Base-by-base conservation (phyloP, 2,797 vertebrate genomes). In the Columba guinea region DNA sequence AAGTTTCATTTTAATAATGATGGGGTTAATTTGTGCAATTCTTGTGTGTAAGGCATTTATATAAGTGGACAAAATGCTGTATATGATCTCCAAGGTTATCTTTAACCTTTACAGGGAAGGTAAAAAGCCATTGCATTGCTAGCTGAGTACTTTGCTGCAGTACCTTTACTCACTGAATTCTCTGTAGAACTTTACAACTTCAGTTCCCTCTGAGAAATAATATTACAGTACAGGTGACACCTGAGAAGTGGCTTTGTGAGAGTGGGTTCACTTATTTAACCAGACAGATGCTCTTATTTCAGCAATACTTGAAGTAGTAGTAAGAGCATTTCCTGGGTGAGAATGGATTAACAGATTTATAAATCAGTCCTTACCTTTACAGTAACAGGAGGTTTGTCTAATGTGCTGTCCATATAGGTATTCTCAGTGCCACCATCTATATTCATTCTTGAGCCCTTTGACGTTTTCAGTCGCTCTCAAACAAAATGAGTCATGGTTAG, bases 281-380 rank as follows among this genome's bases (percentile, higher is more conserved):
- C 22, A 68, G 73, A 10, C 6, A 8, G 56, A 24, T 26, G 49
- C 49, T 85, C 12, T 71, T 75, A 51, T 23, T 70, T 62, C 6
- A 28, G 4, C 51, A 41, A 8, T 19, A 27, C 46, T 71, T 73
- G 35, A 74, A 62, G 60, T 5, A 73, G n/a, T 23, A n/a, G 22
- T 24, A 13, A 53, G 62, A 90, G 12, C 56, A 28, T 60, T 63
- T 60, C 26, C 15, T 44, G 60, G 17, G 13, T 56, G 26, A 27
- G 7, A 35, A 32, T 8, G 5, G 13, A 48, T 30, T n/a, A 34
- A 4, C 13, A 4, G 7, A 1, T 12, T 30, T 6, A 1, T 7
- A 21, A 78, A 77, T 19, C 1, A 0, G 5, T 60, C 20, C 35
- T 74, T 62, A 17, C 30, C 59, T 70, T 7, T 28, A 13, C 23